Evolutionary conservation across 1,140 invertebrate species (phyloP), one percentile per base, ranked within the genome.

Genomic region (Bombus superbus): DNA sequence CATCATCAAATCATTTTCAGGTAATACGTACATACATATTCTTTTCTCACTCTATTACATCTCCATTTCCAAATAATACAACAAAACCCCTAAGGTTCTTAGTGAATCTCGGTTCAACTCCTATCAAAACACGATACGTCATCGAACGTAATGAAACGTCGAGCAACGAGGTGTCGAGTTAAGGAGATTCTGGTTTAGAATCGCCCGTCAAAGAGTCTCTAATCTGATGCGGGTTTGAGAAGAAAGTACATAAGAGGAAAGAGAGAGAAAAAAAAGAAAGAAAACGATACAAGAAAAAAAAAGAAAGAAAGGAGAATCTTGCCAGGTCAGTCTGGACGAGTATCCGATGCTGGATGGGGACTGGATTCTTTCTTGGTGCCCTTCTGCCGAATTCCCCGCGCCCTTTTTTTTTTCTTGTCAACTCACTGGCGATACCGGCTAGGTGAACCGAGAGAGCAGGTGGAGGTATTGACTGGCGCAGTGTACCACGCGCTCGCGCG

Each of bases 381-480:
- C 66, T 78, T 68, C 76, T 89, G 47, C 79, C 62, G 62, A 88
- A 88, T 89, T 82, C 76, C 75, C 69, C 38, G 69, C 68, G 44
- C 6, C 59, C 75, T 72, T 68, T 86, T 77, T 77, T 76, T 80
- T 59, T 64, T 85, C 57, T 42, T 32, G 79, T 83, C 64, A 83
- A 86, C 53, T 53, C 40, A 69, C 32, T 73, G 75, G 83, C 71
- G 76, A 88, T 83, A 69, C 75, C 72, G 59, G 83, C 69, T 81
- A 84, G 85, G 81, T 83, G 77, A 84, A 84, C 75, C 59, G 76
- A 28, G 59, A 77, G 83, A 85, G 73, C 81, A 87, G 77, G 79
- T 88, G 81, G 53, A 89, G 68, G 84, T 90, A 90, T 90, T 78
- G 88, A 89, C 88, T 88, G 76, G 80, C 81, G 88, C 81, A 76